phyloP scores from a whole-genome alignment of 1,140 invertebrate species.

The Brachionus rubens region DNA sequence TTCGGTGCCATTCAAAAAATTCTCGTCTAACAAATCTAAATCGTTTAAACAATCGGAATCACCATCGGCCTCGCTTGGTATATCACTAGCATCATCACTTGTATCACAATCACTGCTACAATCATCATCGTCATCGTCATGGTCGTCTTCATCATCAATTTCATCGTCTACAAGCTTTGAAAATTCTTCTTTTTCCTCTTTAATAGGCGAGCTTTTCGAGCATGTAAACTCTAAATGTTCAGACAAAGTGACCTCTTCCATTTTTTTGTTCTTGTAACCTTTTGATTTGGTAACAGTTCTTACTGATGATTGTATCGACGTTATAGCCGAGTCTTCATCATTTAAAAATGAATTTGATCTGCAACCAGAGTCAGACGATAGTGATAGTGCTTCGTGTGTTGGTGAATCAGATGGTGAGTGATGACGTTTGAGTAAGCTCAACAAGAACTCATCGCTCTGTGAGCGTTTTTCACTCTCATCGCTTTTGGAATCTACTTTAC shows the following conservation, averaged over 20 bases:
- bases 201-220: slow-evolving; percentile 14
- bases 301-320: slow-evolving; percentile 21
- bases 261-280: neutral
- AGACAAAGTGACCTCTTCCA: slow-evolving; percentile 18
- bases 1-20: slow-evolving; percentile 11
- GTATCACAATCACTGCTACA: slow-evolving; percentile 43
- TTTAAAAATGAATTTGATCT: slow-evolving; percentile 41
- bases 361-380: slow-evolving; percentile 38
- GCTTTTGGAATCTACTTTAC: neutral
- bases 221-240: slow-evolving; percentile 45
- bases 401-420: slow-evolving; percentile 17
- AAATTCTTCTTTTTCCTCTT: slow-evolving; percentile 38
- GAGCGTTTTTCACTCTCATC: neutral
- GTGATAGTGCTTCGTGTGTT: neutral
- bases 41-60: slow-evolving; percentile 37
- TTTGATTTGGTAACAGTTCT: slow-evolving; percentile 26
- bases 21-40: slow-evolving; percentile 16
- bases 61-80: slow-evolving; percentile 21
- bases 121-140: slow-evolving; percentile 31
- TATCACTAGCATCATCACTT: slow-evolving; percentile 31
- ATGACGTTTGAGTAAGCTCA: neutral
- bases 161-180: slow-evolving; percentile 8
- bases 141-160: neutral
- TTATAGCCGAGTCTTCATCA: slow-evolving; percentile 31
- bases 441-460: neutral